Evolutionary conservation across 2,888 invertebrate species (phyloP).

Genomic region (Pedicia rivosa): DNA sequence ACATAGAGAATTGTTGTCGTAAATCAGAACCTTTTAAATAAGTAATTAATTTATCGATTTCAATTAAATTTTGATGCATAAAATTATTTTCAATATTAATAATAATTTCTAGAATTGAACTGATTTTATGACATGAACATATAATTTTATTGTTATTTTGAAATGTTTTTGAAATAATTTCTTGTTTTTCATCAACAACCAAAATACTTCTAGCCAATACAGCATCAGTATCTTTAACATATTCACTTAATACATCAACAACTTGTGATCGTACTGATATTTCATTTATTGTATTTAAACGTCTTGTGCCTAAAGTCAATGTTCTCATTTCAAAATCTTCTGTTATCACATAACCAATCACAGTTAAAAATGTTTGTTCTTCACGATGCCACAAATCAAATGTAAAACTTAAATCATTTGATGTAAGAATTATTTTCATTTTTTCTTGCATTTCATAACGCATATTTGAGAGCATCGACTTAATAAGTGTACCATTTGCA

Average conservation of each 20-base stretch:
- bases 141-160: constrained; percentile 1
- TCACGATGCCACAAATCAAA: constrained; percentile 3
- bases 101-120: constrained; percentile 1
- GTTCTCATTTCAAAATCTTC: constrained; percentile 2
- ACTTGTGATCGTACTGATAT: too few relatives aligned
- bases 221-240: too few relatives aligned
- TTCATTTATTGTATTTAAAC: too few relatives aligned
- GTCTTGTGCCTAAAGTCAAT: constrained; percentile 3
- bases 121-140: constrained; percentile 4
- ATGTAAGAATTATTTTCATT: constrained; percentile 1
- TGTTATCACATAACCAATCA: constrained; percentile 4
- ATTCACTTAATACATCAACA: too few relatives aligned
- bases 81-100: constrained; percentile 2
- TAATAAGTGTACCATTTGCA: constrained; percentile 3
- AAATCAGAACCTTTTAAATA: constrained; percentile 1
- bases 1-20: too few relatives aligned
- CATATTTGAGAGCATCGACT: constrained; percentile 1
- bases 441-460: constrained; percentile 3
- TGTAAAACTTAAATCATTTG: constrained; percentile 1
- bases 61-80: not conserved
- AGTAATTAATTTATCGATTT: not conserved
- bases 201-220: too few relatives aligned
- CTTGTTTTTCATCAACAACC: too few relatives aligned
- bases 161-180: constrained; percentile 1
- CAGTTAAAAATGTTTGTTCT: not conserved